These are phyloP conservation scores for Nemapogon koenigi DNA, from an alignment of 2,888 invertebrate genomes.

Conservation along the genomic window DNA sequence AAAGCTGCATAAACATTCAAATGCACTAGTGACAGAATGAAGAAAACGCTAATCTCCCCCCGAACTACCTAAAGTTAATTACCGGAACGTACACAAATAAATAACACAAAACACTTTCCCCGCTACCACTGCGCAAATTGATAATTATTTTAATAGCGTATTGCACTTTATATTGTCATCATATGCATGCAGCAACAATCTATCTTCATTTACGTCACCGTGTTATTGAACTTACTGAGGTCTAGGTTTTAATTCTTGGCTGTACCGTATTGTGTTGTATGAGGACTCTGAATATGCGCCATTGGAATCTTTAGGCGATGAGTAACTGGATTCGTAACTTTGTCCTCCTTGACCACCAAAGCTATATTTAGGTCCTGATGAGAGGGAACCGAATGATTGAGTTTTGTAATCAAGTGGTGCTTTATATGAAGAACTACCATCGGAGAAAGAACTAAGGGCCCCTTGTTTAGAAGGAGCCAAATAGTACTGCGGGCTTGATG, in stretches of 20 bases:
- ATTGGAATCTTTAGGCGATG: slow-evolving; percentile 36
- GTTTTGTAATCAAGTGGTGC: slow-evolving; percentile 32
- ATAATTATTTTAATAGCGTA: too few relatives aligned
- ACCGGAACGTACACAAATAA: slow-evolving; percentile 38
- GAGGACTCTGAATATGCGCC: slow-evolving; percentile 47
- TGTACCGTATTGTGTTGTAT: slow-evolving; percentile 60
- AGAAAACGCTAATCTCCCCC: slow-evolving; percentile 35
- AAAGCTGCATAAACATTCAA: slow-evolving; percentile 15
- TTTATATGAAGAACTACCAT: slow-evolving; percentile 38
- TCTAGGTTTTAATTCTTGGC: slow-evolving; percentile 50
- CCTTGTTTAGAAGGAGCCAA: slow-evolving; percentile 34
- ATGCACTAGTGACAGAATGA: slow-evolving; percentile 19
- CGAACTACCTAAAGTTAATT: slow-evolving; percentile 26
- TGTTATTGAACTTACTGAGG: too few relatives aligned
- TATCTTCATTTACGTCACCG: background rate
- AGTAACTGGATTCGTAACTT: slow-evolving; percentile 26
- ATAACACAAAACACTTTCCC: slow-evolving; percentile 30
- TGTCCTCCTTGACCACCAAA: slow-evolving; percentile 29
- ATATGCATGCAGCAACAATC: too few relatives aligned
- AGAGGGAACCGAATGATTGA: slow-evolving; percentile 34
- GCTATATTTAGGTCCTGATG: slow-evolving; percentile 41
- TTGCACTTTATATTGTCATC: too few relatives aligned
- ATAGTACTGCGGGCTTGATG: slow-evolving; percentile 43
- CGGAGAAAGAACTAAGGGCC: slow-evolving; percentile 30
- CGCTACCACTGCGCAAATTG: too few relatives aligned